Base-by-base conservation (phyloP, 2,113 vertebrate genomes). In the Eretmochelys imbricata region DNA sequence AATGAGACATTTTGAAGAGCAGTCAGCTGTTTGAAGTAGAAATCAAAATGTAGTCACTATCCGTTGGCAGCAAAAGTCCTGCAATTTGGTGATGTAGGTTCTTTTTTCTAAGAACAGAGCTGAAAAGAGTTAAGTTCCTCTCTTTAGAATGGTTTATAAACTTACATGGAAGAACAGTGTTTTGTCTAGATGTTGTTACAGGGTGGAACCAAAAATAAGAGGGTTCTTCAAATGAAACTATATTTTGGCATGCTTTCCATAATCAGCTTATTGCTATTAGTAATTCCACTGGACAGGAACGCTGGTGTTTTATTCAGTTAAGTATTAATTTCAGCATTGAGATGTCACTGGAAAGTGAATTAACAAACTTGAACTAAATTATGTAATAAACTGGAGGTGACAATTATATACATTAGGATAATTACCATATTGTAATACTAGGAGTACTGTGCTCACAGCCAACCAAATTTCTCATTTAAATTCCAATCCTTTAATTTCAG, bases 1-100 rank as follows among this genome's bases (percentile, higher is more conserved):
- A 81, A 94, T 75, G 87, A 93, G 90, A 55, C 54, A 76, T 78
- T 94, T 88, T 49, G 91, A 91, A 89, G 90, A 94, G 84, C 46
- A 94, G 96, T 49, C 89, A 80, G 65, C 59, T 92, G 27, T 86
- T 84, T 81, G 54, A 93, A 91, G 57, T 69, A 87, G 76, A 83
- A 65, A 87, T 89, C 50, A 90, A 91, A n/a, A 53, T 65, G 54
- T 3, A 91, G 75, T 82, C 49, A 6, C 46, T 80, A 25, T 87
- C 48, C 46, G 87, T 80, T 72, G 20, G 84, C 78, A 78, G 57
- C 10, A 5, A 31, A 57, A 80, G 8, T 22, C 27, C 82, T 89
- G 24, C 80, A 51, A 27, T 2, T 1, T 84, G 83, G 42, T 90
- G 38, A 19, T 5, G 12, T 13, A 59, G 88, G 48, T 83, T 91